Evolutionary conservation across 2,888 invertebrate genomes (phyloP).

Genomic region (Acronicta psi): DNA sequence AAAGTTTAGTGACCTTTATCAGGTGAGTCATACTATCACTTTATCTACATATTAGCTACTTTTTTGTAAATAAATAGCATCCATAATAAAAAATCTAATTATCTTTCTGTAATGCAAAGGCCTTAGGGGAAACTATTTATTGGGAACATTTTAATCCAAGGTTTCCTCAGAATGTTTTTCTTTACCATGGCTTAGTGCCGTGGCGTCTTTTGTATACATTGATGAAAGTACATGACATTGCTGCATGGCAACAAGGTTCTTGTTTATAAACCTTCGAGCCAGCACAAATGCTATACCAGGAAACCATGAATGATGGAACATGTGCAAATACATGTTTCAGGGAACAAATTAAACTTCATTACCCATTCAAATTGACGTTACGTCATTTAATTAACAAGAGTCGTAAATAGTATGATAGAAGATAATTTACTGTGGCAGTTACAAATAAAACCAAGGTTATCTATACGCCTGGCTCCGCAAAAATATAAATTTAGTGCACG

Average conservation of each 20-base stretch:
- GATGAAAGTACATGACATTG: background rate
- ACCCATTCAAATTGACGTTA: slow-evolving; percentile 38
- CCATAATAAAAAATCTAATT: background rate
- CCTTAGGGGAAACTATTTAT: background rate
- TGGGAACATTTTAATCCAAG: too few species aligned
- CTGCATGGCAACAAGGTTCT: background rate
- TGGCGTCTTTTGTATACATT: background rate
- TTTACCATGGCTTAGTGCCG: background rate
- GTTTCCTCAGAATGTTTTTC: too few species aligned
- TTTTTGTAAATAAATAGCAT: background rate
- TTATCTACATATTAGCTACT: background rate
- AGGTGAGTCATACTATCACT: background rate
- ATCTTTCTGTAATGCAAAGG: background rate
- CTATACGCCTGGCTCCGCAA: slow-evolving; percentile 51
- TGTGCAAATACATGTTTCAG: slow-evolving; percentile 7
- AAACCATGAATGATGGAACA: slow-evolving; percentile 1
- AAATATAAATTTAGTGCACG: slow-evolving; percentile 64
- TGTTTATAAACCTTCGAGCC: slow-evolving; percentile 1
- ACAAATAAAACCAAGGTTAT: slow-evolving; percentile 66
- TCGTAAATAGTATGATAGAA: slow-evolving; percentile 46
- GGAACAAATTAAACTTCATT: slow-evolving; percentile 30
- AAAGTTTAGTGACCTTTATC: slow-evolving; percentile 1
- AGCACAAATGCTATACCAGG: background rate
- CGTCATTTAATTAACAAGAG: slow-evolving; percentile 48
- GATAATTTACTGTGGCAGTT: slow-evolving; percentile 52